Conservation (phyloP, 2,113 vertebrate genomes). For the Brachyistius frenatus region DNA sequence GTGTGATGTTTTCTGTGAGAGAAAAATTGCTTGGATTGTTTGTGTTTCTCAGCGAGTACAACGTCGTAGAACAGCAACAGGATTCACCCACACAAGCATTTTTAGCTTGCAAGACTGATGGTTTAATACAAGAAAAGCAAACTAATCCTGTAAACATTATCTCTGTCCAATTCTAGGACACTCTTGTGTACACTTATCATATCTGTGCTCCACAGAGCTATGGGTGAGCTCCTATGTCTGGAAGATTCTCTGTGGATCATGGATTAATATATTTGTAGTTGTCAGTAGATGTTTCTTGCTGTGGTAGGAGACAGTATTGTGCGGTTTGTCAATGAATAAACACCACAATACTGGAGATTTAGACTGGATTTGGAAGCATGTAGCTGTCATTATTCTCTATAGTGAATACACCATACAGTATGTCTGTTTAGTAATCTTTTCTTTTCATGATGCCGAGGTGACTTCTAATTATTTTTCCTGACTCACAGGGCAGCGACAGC, state of each 20-base stretch:
- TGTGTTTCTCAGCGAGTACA: conserved; percentile 24
- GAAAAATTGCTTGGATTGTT: conserved; percentile 36
- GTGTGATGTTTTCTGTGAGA: conserved; percentile 39
- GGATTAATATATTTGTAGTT: conserved; percentile 43
- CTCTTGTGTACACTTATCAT: conserved; percentile 65
- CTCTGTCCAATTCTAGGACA: conserved; percentile 68
- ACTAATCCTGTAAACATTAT: conserved; percentile 48
- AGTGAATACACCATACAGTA: not conserved
- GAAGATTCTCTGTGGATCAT: conserved; percentile 33
- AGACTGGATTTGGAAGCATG: conserved; percentile 15
- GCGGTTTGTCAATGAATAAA: conserved; percentile 5
- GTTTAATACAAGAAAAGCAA: conserved; percentile 12
- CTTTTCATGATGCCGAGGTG: not conserved
- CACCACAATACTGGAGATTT: conserved; percentile 16
- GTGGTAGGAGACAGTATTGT: conserved; percentile 36
- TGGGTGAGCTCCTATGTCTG: conserved; percentile 61
- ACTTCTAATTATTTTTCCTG: not conserved
- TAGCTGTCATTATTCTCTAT: conserved; percentile 21
- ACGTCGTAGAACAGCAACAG: conserved; percentile 7
- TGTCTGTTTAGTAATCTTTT: not conserved
- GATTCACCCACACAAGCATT: conserved; percentile 38
- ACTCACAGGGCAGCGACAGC: conserved; percentile 93
- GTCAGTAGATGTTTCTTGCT: conserved; percentile 37
- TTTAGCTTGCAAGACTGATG: conserved; percentile 13
- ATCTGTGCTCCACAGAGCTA: conserved; percentile 58